Evolutionary conservation across 2,797 vertebrate species (phyloP).

Genomic region (Botia almorhae): DNA sequence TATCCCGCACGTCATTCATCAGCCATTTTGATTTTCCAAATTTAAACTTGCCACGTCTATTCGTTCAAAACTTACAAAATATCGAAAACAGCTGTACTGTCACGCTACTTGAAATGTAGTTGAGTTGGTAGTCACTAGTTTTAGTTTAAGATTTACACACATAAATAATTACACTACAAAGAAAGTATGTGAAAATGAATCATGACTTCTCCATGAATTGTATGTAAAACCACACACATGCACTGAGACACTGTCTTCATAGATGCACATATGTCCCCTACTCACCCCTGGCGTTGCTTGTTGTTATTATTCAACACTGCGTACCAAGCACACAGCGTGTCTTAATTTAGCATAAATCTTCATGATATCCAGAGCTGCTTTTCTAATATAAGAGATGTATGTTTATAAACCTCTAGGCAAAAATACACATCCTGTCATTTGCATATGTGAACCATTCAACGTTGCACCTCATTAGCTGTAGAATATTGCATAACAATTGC

Average conservation of each 20-base stretch:
- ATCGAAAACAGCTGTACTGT: no score
- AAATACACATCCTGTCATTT: conserved; percentile 3
- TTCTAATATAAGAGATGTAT: conserved; percentile 19
- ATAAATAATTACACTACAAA: background rate
- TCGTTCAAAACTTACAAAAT: no score
- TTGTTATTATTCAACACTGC: conserved; percentile 20
- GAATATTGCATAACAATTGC: conserved; percentile 28
- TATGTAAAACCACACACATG: background rate
- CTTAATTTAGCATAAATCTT: conserved; percentile 9
- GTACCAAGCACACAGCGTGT: conserved; percentile 19
- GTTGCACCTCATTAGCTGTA: conserved; percentile 26
- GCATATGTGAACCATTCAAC: conserved; percentile 27
- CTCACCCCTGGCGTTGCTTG: background rate
- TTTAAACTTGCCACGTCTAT: no score
- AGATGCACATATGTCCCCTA: background rate
- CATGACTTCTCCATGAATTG: background rate
- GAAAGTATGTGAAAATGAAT: background rate
- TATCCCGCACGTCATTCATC: no score
- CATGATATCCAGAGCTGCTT: background rate
- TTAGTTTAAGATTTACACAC: background rate
- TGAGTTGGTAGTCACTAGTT: background rate
- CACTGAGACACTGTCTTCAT: background rate
- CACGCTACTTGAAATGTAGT: no score
- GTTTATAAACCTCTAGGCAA: conserved; percentile 17
- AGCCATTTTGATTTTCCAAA: no score